These are phyloP conservation scores for Choristoneura rosaceana DNA, from an alignment of 2,888 invertebrate species.

Conservation along the genomic window DNA sequence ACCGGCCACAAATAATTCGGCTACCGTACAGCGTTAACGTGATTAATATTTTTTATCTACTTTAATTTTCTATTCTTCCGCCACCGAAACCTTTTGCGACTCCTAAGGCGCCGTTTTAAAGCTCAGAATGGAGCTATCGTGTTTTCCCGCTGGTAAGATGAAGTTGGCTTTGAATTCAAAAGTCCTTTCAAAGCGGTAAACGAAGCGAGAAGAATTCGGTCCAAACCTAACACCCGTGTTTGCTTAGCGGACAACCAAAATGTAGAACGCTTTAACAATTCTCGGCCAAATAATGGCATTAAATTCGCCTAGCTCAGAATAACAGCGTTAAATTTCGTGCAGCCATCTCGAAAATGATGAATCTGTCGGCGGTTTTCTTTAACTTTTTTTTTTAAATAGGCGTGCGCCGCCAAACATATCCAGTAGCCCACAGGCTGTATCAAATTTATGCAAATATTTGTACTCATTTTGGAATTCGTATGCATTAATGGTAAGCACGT, in stretches of 20 bases:
- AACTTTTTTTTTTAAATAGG: constrained; percentile 47
- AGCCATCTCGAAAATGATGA: constrained; percentile 75
- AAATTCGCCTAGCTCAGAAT: constrained; percentile 70
- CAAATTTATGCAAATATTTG: constrained; percentile 39
- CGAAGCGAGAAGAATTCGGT: constrained; percentile 78
- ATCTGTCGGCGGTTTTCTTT: constrained; percentile 73
- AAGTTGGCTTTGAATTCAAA: constrained; percentile 56
- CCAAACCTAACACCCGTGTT: constrained; percentile 70
- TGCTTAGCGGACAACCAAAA: constrained; percentile 75
- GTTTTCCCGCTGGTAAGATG: constrained; percentile 28
- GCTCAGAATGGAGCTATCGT: constrained; percentile 46
- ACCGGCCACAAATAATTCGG: constrained; percentile 70
- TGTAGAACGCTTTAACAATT: constrained; percentile 60
- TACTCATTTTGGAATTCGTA: constrained; percentile 14
- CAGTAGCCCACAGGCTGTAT: constrained; percentile 33
- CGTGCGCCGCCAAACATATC: constrained; percentile 40
- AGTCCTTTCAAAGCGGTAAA: constrained; percentile 71
- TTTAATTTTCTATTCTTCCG: constrained; percentile 42
- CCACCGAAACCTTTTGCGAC: neutral
- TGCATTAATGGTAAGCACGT: constrained; percentile 26
- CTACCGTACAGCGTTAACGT: constrained; percentile 76
- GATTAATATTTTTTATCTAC: constrained; percentile 69
- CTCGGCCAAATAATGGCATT: constrained; percentile 73
- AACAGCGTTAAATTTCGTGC: constrained; percentile 82
- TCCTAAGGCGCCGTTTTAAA: constrained; percentile 47